Base-by-base conservation (phyloP, 2,113 vertebrate genomes). In the Melanostigma gelatinosum region DNA sequence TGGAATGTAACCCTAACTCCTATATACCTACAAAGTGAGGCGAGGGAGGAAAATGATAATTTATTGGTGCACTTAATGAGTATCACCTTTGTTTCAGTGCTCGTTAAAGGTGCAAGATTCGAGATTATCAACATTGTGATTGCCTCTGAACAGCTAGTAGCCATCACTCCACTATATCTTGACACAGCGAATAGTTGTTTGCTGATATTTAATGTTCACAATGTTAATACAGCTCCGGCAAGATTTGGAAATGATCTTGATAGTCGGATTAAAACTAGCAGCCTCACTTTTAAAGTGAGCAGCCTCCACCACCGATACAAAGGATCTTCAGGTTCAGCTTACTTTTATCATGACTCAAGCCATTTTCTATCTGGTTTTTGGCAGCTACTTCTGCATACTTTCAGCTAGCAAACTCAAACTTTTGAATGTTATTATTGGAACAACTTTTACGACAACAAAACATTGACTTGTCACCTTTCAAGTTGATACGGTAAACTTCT, bases 1-100 rank as follows among this genome's bases (percentile, higher is more conserved):
- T 90, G 84, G 84, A 89, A 89, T 90, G 80, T 72, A 80, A 79
- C 63, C 62, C 68, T 85, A 74, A 78, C 75, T 86, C 42, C 68
- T 79, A 48, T 79, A 76, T 64, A 70, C 72, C 78, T 80, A 72
- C 80, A 84, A 80, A 82, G 22, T 29, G 68, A 82, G 73, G 74
- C 75, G 63, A 61, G 29, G 63, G 69, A 34, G 40, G 34, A 10
- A 87, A 70, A 79, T 67, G 60, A 34, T 85, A 76, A 86, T 27
- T 63, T 81, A 79, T 74, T 54, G 57, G 16, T 85, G 60, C 61
- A 67, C 40, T 80, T 77, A 52, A 82, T 71, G 29, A 77, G 40
- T 62, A 74, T 81, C 78, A 74, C 73, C 57, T 72, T 68, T 72
- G 64, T 83, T 87, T 61, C 42, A 67, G 20, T 46, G 54, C 62